Base-by-base conservation (phyloP, 2,888 invertebrate species). In the Ectemnius cavifrons region DNA sequence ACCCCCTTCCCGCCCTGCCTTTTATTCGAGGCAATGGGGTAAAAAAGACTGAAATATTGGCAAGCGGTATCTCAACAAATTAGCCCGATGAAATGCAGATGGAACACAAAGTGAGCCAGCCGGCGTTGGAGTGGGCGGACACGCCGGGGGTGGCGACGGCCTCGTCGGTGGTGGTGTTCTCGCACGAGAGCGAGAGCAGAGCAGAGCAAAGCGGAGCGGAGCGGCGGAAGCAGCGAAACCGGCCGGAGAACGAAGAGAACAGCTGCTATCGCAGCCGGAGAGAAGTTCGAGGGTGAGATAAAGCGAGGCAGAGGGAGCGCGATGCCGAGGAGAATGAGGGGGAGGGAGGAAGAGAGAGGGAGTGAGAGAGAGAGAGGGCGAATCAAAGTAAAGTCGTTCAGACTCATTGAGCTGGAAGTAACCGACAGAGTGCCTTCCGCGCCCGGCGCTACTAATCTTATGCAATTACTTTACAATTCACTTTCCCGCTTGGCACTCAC, bases 31-130 rank as follows among this genome's bases (percentile, higher is more conserved):
- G 84, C 86, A 87, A 87, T 87, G 88, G 84, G 85, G 84, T 85
- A 88, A 87, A 89, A 87, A 89, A 86, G 83, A 87, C 86, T 89
- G 89, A 90, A 90, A 90, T 91, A 91, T 90, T 90, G 90, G 89
- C 89, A 90, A 90, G 88, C 90, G 88, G 89, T 90, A 91, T 91
- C 90, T 90, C 90, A 88, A 89, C 90, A 90, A 91, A 91, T 91
- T 91, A 91, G 91, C 88, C 77, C 89, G 87, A 86, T 84, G 88
- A 89, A 89, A 89, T 89, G 88, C 89, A 88, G 88, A 89, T 89
- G 87, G 86, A 87, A 86, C 84, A 83, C 85, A 81, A 83, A 82
- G 82, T 79, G 82, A 77, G 68, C 73, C 56, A 49, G 70, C 52
- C 67, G 68, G 47, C 66, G 71, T 73, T 64, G 67, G 75, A 79